phyloP scores from a whole-genome alignment of 2,113 vertebrate species.

The Chrysochloris asiatica region DNA sequence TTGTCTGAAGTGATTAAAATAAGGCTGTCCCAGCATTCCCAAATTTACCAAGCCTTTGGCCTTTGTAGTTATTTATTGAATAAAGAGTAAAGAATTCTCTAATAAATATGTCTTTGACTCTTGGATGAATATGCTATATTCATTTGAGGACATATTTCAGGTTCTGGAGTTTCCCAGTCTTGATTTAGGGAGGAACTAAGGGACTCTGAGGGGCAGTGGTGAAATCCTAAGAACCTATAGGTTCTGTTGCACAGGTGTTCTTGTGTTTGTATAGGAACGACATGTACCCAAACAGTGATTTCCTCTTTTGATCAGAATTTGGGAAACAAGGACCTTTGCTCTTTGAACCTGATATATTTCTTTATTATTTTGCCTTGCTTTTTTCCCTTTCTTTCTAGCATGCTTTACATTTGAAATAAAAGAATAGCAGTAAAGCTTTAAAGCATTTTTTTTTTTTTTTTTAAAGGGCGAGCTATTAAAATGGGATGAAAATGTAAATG shows the following conservation, averaged over 20 bases:
- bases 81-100: conserved; percentile 50
- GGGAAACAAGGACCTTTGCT: neutral
- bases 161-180: neutral
- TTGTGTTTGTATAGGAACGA: neutral
- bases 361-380: neutral
- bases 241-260: neutral
- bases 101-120: neutral
- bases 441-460: too few relatives aligned
- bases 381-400: neutral
- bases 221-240: neutral
- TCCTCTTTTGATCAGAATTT: neutral
- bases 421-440: too few relatives aligned
- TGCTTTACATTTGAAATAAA: neutral
- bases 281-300: neutral
- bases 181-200: neutral
- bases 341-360: neutral
- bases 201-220: neutral
- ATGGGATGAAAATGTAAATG: conserved; percentile 1
- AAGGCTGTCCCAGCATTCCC: conserved; percentile 19
- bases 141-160: conserved; percentile 9
- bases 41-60: conserved; percentile 32
- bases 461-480: neutral
- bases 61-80: conserved; percentile 29
- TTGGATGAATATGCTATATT: conserved; percentile 17
- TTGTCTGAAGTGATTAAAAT: conserved; percentile 51